Conservation (phyloP, 2,113 vertebrate species). For the Rhombomys opimus region DNA sequence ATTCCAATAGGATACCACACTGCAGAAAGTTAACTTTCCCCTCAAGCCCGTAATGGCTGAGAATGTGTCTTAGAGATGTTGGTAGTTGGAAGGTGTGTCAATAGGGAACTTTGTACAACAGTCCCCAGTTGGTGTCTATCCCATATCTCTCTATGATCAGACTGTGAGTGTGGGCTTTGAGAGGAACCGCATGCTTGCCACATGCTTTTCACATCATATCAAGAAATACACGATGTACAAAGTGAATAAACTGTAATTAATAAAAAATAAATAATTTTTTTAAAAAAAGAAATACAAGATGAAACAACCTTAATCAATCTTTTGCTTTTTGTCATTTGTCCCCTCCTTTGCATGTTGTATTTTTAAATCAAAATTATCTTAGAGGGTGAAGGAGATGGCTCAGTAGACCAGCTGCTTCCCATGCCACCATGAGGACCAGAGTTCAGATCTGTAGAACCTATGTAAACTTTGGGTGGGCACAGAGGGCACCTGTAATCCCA, state of each 20-base stretch:
- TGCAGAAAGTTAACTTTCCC: neutral
- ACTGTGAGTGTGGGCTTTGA: neutral
- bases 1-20: neutral
- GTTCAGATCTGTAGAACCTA: neutral
- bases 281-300: neutral
- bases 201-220: neutral
- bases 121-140: neutral
- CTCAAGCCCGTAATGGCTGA: neutral
- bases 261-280: too few relatives aligned
- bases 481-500: neutral
- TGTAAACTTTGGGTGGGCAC: neutral
- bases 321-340: neutral
- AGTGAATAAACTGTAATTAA: neutral
- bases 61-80: neutral
- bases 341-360: neutral
- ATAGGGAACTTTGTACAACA: neutral
- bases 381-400: too few relatives aligned
- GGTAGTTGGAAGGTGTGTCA: neutral
- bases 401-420: neutral
- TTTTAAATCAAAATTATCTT: neutral
- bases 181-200: neutral
- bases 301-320: neutral
- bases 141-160: neutral
- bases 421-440: neutral
- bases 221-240: neutral